Conservation (phyloP, 2,113 vertebrate genomes). For the Chaenogobius annularis region DNA sequence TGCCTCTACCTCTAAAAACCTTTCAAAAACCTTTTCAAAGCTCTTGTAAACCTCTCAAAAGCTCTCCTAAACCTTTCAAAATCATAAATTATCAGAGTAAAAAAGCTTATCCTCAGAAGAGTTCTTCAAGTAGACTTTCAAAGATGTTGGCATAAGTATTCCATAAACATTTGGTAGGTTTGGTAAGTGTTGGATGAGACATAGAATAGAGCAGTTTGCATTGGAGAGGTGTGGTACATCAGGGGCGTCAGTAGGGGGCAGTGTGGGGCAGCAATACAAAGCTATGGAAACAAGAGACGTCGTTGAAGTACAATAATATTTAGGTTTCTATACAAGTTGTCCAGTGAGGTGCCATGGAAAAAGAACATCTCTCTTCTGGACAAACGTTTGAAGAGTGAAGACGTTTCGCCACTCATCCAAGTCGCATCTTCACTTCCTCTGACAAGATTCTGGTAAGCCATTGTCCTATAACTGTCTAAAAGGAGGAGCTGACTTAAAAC, state of each 20-base stretch:
- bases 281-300: neutral
- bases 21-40: no score
- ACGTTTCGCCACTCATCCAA: no score
- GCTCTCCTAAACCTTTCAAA: no score
- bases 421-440: no score
- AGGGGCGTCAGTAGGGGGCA: neutral
- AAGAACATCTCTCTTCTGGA: no score
- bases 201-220: constrained; percentile 16
- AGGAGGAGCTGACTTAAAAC: no score
- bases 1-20: no score
- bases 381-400: no score
- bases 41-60: no score
- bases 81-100: constrained; percentile 31
- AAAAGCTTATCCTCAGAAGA: constrained; percentile 32
- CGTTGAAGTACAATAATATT: neutral
- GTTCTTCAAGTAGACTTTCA: constrained; percentile 49
- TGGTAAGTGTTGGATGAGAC: constrained; percentile 7
- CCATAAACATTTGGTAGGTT: no score
- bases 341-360: neutral
- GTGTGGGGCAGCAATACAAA: neutral
- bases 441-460: no score
- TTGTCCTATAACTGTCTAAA: no score
- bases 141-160: constrained; percentile 18
- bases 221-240: neutral
- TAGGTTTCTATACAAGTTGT: neutral